These are phyloP conservation scores for Drosophila sordidula DNA, from an alignment of 2,888 invertebrate genomes.

Conservation along the genomic window DNA sequence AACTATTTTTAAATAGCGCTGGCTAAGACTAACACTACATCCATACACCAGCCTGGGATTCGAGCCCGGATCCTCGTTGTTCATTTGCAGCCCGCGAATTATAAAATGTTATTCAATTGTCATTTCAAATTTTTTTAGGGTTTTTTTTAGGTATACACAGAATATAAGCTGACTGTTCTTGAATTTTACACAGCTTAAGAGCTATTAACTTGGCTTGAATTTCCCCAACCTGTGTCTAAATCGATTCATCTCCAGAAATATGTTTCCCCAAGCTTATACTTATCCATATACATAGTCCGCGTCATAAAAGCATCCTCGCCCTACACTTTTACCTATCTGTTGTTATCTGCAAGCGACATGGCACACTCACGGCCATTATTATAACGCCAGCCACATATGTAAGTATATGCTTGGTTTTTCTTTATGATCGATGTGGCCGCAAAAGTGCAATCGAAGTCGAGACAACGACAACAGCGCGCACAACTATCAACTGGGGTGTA, in stretches of 20 bases:
- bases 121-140: no score
- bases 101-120: no score
- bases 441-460: slow-evolving; percentile 51
- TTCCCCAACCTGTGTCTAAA: neutral
- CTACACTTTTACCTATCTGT: slow-evolving; percentile 10
- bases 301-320: neutral
- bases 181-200: no score
- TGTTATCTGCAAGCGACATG: slow-evolving; percentile 21
- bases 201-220: no score
- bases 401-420: slow-evolving; percentile 19
- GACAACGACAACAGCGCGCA: slow-evolving; percentile 10
- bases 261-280: slow-evolving; percentile 2
- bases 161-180: no score
- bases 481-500: slow-evolving; percentile 63
- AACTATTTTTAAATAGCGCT: no score
- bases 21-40: no score
- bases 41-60: no score
- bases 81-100: no score
- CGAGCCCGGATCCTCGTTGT: no score
- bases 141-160: no score
- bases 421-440: slow-evolving; percentile 70
- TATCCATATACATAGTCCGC: neutral
- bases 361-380: slow-evolving; percentile 23
- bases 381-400: slow-evolving; percentile 13
- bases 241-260: neutral